These are phyloP conservation scores for Eutolmus rufibarbis DNA, from an alignment of 2,888 invertebrate species.

Conservation along the genomic window DNA sequence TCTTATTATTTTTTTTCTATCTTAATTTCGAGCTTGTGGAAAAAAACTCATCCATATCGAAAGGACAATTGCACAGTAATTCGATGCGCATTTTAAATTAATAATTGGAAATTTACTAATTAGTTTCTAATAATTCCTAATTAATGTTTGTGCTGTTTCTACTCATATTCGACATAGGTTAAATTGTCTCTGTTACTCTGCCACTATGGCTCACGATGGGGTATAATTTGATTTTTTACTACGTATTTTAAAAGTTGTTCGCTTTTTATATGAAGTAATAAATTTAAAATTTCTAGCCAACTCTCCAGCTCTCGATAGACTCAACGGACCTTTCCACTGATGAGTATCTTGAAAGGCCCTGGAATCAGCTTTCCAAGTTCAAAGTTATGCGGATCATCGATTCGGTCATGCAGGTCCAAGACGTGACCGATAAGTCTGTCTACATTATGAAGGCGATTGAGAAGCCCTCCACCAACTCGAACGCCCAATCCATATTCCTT, in stretches of 20 bases:
- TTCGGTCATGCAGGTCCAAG: constrained; percentile 61
- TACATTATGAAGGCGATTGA: constrained; percentile 62
- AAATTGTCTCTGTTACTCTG: neutral
- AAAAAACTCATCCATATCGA: neutral
- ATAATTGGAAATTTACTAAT: neutral
- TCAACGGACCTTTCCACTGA: constrained; percentile 50
- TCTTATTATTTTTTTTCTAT: no score
- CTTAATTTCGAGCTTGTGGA: no score
- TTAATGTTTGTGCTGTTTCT: neutral
- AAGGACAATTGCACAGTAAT: neutral
- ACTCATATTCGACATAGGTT: neutral
- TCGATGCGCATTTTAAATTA: neutral
- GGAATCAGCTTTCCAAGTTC: constrained; percentile 61
- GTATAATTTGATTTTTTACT: neutral
- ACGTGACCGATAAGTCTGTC: constrained; percentile 58
- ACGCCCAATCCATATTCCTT: constrained; percentile 59
- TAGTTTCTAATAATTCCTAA: neutral
- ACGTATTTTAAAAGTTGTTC: neutral
- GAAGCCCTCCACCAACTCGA: constrained; percentile 59
- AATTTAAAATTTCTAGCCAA: constrained; percentile 14
- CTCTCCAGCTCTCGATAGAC: constrained; percentile 58
- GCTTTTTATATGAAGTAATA: neutral
- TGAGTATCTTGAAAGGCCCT: constrained; percentile 58
- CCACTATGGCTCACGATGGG: neutral
- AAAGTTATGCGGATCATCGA: constrained; percentile 59